Evolutionary conservation across 1,140 invertebrate species (phyloP).

Genomic region (Rhysida immarginata): DNA sequence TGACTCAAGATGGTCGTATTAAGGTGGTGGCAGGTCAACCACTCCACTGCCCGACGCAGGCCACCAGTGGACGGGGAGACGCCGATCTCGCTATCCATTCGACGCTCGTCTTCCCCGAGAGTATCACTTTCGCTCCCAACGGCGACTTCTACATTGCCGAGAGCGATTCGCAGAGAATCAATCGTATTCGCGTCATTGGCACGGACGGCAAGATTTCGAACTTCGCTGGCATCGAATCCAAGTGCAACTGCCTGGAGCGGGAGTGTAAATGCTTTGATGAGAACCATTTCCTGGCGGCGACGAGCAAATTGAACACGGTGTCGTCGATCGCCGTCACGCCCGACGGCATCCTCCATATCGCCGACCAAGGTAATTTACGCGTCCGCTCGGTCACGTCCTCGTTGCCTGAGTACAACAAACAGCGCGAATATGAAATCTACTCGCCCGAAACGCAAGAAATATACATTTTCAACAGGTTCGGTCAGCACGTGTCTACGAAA

Average conservation of each 20-base stretch:
- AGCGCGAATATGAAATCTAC: constrained; percentile 82
- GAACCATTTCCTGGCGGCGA: constrained; percentile 76
- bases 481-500: constrained; percentile 79
- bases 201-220: constrained; percentile 82
- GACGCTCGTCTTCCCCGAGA: constrained; percentile 79
- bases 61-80: constrained; percentile 44
- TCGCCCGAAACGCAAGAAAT: constrained; percentile 89
- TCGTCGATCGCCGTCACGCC: constrained; percentile 84
- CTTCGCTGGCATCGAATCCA: constrained; percentile 85
- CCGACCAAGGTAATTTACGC: constrained; percentile 79
- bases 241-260: constrained; percentile 81
- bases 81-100: constrained; percentile 71
- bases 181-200: constrained; percentile 68
- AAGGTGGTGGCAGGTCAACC: constrained; percentile 83
- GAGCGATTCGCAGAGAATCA: constrained; percentile 88
- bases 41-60: constrained; percentile 67
- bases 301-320: constrained; percentile 85
- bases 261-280: constrained; percentile 73
- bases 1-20: constrained; percentile 75
- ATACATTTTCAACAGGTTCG: constrained; percentile 90
- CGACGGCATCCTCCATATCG: constrained; percentile 83
- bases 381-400: constrained; percentile 83
- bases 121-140: constrained; percentile 81
- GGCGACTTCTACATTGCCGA: constrained; percentile 91
- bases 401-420: constrained; percentile 63